These are phyloP conservation scores for Amblyraja radiata DNA, from an alignment of 2,797 vertebrate genomes.

Conservation along the genomic window DNA sequence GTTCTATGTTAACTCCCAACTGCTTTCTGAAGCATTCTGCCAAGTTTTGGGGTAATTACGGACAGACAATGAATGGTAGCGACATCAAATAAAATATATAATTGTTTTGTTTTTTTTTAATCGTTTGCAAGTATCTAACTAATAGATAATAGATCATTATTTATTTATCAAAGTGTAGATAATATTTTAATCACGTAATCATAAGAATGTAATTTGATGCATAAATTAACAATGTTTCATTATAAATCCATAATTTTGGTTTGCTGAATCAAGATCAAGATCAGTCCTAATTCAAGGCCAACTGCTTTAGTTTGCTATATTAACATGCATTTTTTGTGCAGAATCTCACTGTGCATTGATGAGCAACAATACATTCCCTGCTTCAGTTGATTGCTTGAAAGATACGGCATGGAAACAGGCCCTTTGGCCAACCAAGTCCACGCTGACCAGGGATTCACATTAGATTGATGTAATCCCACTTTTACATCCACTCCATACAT, in stretches of 20 bases:
- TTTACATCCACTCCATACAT: too few relatives aligned
- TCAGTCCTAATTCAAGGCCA: not conserved
- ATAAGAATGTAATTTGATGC: not conserved
- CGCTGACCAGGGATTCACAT: too few relatives aligned
- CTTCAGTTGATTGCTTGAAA: too few relatives aligned
- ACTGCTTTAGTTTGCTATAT: not conserved
- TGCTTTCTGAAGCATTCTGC: too few relatives aligned
- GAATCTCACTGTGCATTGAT: not conserved
- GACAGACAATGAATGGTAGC: too few relatives aligned
- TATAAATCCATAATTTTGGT: not conserved
- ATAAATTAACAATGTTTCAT: not conserved
- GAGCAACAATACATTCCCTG: not conserved
- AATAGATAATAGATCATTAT: not conserved
- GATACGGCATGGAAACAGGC: too few relatives aligned
- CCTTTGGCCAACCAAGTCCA: too few relatives aligned
- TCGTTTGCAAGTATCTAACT: not conserved
- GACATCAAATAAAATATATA: too few relatives aligned
- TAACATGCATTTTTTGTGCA: not conserved
- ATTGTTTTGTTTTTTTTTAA: not conserved
- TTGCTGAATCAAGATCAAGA: not conserved
- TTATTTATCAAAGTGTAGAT: not conserved
- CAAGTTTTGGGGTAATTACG: too few relatives aligned
- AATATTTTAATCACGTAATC: not conserved
- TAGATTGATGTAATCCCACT: too few relatives aligned
- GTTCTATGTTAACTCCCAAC: too few relatives aligned